Conservation (phyloP, 2,888 invertebrate genomes). For the Orthosia cruda region DNA sequence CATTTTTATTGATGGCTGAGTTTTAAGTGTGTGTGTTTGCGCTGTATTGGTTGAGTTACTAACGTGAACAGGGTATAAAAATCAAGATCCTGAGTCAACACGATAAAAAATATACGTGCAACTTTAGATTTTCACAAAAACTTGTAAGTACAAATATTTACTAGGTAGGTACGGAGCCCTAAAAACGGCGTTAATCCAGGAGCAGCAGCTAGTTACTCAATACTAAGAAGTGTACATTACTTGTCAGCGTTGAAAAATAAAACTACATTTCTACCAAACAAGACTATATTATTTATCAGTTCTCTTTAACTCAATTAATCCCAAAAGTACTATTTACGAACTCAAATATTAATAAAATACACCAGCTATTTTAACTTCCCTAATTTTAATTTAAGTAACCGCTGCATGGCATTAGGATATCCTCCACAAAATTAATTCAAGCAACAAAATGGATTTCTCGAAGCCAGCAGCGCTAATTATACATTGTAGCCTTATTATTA, state of each 20-base stretch:
- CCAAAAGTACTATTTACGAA: neutral
- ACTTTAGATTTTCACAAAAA: no score
- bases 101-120: no score
- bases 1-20: no score
- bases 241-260: neutral
- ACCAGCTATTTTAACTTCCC: neutral
- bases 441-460: constrained; percentile 33
- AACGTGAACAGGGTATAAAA: no score
- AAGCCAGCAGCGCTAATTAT: constrained; percentile 70
- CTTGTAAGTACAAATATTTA: no score
- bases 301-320: constrained; percentile 10
- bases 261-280: neutral
- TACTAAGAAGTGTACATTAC: no score
- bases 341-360: neutral
- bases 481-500: constrained; percentile 69
- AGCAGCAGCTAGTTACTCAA: no score
- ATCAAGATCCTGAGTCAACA: no score
- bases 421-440: constrained; percentile 28
- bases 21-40: no score
- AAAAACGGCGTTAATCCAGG: no score
- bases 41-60: no score
- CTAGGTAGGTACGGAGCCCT: no score
- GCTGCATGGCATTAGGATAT: constrained; percentile 9
- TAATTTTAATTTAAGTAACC: constrained; percentile 8
- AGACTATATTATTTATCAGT: neutral